phyloP scores from a whole-genome alignment of 2,797 vertebrate genomes.

The Lacerta bilineata region DNA sequence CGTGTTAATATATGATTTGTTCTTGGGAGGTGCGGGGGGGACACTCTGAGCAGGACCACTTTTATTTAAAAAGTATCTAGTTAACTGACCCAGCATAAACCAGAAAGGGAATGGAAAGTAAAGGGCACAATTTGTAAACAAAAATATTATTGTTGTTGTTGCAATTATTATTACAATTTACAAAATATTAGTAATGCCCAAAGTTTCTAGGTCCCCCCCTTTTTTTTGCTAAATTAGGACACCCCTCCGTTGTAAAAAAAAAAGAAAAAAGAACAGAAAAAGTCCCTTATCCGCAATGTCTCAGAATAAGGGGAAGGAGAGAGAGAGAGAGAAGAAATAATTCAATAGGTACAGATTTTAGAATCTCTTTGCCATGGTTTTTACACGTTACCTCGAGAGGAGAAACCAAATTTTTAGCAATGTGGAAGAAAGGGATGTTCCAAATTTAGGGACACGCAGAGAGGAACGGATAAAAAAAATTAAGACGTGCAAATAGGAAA shows the following conservation, averaged over 20 bases:
- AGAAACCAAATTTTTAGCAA: not conserved
- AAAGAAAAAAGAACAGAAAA: too few relatives aligned
- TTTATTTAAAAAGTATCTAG: not conserved
- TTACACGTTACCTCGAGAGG: not conserved
- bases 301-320: not conserved
- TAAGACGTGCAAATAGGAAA: not conserved
- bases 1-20: slow-evolving; percentile 7
- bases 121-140: not conserved
- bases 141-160: not conserved
- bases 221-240: not conserved
- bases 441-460: not conserved
- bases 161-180: not conserved
- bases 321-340: not conserved
- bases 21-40: not conserved
- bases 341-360: not conserved
- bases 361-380: not conserved
- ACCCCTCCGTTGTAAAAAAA: not conserved
- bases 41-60: not conserved
- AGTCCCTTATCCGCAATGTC: not conserved
- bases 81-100: not conserved
- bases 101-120: not conserved
- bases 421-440: not conserved
- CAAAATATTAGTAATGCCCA: not conserved
- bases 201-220: too few relatives aligned
- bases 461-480: not conserved